Evolutionary conservation across 2,797 vertebrate species (phyloP), one percentile per base, ranked within the genome.

Genomic region (Gouania willdenowi): DNA sequence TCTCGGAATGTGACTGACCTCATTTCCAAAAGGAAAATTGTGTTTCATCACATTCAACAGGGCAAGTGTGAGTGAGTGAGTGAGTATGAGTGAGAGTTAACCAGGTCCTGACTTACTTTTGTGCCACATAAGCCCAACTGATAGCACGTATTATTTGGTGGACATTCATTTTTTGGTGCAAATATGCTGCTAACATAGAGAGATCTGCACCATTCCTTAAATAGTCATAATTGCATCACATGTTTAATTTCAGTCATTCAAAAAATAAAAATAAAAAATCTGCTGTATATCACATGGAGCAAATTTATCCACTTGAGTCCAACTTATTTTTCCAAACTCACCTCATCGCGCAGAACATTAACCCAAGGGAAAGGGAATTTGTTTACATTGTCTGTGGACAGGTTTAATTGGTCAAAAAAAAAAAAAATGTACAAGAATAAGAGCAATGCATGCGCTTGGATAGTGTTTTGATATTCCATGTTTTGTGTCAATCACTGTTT

Each of bases 1-100:
- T 69, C 44, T 75, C 41, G 84, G 79, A 89, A 85, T 87, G 85
- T 88, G 85, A 80, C 57, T 71, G 60, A 60, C 57, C 76, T 34
- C 60, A 26, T 67, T 46, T 76, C 42, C 57, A 57, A 70, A 6
- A n/a, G 0, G 36, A 26, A 47, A 43, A 39, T 47, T 58, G 43
- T 27, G n/a, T n/a, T 66, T 65, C 66, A 40, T 59, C 50, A 51
- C 28, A 48, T 12, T 62, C 60, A 32, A 52, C 40, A 57, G 27
- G 39, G 48, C 58, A 43, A 73, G 69, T 19, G 50, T 59, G 48
- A 61, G 57, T 63, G 67, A 66, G 48, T 45, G 29, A 58, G 47
- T 22, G 18, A 32, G 38, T 46, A 28, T 14, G 14, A 3, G 14
- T n/a, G n/a, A 66, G 38, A 49, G 55, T 60, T 50, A 29, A 43